phyloP scores from a whole-genome alignment of 2,888 invertebrate genomes.

The Pristionchus mayeri region DNA sequence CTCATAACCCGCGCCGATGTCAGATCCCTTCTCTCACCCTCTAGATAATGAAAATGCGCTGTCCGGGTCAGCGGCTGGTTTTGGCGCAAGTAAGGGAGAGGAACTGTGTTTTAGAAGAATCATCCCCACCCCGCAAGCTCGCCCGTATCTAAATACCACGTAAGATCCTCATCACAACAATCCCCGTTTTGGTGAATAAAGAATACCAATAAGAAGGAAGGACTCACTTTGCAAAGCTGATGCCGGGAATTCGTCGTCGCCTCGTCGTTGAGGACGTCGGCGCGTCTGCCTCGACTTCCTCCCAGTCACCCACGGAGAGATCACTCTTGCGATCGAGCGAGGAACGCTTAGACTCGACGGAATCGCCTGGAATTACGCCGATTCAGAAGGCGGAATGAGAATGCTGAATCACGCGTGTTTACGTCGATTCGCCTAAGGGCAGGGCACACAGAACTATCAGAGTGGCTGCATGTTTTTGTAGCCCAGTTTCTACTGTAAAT shows the following conservation, averaged over 20 bases:
- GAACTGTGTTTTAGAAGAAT: background rate
- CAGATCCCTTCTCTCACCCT: background rate
- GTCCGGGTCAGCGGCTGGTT: background rate
- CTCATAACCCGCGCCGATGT: background rate
- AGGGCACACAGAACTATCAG: too few species aligned
- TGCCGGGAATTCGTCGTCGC: background rate
- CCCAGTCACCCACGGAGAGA: conserved; percentile 61
- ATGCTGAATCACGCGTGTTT: background rate
- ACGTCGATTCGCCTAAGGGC: too few species aligned
- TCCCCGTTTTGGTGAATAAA: too few species aligned
- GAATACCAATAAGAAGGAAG: background rate
- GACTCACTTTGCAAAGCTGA: conserved; percentile 37
- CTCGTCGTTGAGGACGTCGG: conserved; percentile 20
- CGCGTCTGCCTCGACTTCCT: conserved; percentile 37
- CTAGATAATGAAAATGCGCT: background rate
- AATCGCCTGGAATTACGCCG: conserved; percentile 38
- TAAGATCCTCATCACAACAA: too few species aligned
- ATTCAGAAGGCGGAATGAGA: too few species aligned
- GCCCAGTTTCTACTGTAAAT: too few species aligned
- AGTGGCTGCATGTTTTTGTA: too few species aligned
- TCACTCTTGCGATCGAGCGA: conserved; percentile 64
- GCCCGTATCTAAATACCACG: too few species aligned
- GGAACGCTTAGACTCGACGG: conserved; percentile 59
- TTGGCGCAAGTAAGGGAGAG: background rate
- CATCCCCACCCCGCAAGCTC: too few species aligned